These are phyloP conservation scores for Cherax destructor DNA, from an alignment of 1,140 invertebrate species.

Conservation along the genomic window DNA sequence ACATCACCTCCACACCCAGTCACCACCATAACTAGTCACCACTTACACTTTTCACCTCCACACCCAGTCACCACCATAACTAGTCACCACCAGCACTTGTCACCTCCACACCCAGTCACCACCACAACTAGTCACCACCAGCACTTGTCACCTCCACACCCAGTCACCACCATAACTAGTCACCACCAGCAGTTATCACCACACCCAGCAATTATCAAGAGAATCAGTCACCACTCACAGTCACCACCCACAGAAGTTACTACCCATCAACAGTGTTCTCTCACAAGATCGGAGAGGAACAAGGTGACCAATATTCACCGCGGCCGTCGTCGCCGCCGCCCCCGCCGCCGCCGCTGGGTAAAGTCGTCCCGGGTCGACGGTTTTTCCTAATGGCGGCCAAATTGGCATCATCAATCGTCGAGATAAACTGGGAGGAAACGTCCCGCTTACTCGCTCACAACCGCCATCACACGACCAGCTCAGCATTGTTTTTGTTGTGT, in stretches of 20 bases:
- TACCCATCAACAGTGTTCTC: background rate
- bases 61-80: background rate
- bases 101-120: background rate
- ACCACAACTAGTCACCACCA: background rate
- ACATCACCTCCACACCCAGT: background rate
- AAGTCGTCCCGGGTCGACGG: slow-evolving; percentile 64
- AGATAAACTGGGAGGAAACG: slow-evolving; percentile 60
- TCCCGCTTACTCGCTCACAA: slow-evolving; percentile 18
- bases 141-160: background rate
- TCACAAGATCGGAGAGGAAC: background rate
- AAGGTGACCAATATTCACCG: slow-evolving; percentile 57
- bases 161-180: background rate
- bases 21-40: background rate
- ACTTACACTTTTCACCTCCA: background rate
- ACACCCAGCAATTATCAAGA: background rate
- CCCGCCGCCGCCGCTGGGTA: slow-evolving; percentile 29
- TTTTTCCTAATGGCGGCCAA: slow-evolving; percentile 65
- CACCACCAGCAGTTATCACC: slow-evolving; percentile 5
- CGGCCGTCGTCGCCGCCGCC: slow-evolving; percentile 7
- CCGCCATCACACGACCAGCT: background rate
- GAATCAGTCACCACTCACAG: background rate
- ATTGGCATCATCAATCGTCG: slow-evolving; percentile 66
- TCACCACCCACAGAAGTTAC: background rate
- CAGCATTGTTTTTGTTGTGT: background rate
- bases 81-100: background rate